Percentiles rank a stretch among this genome's conserved stretches.
phyloP scores from a whole-genome alignment of 2,113 vertebrate species.

The Podarcis cretensis region DNA sequence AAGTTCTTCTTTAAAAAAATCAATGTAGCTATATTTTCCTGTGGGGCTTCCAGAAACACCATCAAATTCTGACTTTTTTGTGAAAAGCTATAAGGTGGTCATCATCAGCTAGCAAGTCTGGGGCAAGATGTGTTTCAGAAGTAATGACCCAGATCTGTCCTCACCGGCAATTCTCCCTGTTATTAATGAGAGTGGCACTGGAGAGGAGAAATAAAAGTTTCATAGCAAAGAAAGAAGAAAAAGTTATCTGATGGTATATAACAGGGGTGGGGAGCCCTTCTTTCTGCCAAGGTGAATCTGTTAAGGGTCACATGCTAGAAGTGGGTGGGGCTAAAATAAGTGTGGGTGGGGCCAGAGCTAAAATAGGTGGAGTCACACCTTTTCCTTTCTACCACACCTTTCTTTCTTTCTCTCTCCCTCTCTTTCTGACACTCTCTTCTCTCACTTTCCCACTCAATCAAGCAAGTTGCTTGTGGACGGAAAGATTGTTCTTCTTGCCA shows the following conservation, averaged over 20 bases:
- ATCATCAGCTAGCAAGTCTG: background rate
- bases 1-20: background rate
- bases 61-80: constrained; percentile 13
- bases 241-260: background rate
- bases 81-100: constrained; percentile 18
- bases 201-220: background rate
- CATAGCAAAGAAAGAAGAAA: background rate
- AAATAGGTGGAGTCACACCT: no score
- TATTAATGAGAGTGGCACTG: background rate
- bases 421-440: no score
- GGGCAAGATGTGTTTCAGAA: background rate
- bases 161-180: background rate
- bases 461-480: no score
- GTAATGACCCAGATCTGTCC: background rate
- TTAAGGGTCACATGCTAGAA: no score
- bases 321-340: no score
- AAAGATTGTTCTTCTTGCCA: background rate
- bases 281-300: background rate
- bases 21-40: background rate
- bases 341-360: no score
- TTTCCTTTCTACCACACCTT: no score
- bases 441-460: no score
- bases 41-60: constrained; percentile 11
- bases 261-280: background rate
- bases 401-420: no score